Evolutionary conservation across 2,888 invertebrate genomes (phyloP).

Genomic region (Lepidochrysops patricia): DNA sequence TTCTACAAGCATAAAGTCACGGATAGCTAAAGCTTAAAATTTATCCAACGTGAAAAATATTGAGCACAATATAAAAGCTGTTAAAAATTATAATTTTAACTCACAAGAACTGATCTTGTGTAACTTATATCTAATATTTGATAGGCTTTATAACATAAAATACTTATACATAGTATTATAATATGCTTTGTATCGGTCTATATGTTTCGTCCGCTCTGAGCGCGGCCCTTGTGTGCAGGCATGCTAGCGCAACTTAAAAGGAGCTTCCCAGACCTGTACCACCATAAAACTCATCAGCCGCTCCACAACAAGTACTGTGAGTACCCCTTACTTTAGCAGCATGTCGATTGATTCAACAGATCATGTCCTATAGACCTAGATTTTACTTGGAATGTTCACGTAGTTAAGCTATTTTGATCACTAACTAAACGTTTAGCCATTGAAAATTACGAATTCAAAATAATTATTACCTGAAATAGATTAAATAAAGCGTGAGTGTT

Average conservation of each 20-base stretch:
- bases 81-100: too few species aligned
- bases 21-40: not conserved
- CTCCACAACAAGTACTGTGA: conserved; percentile 82
- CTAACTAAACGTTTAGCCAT: not conserved
- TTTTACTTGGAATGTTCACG: conserved; percentile 1
- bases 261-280: conserved; percentile 90
- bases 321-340: conserved; percentile 50
- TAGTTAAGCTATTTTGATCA: conserved; percentile 4
- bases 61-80: too few species aligned
- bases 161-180: too few species aligned
- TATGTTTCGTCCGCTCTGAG: conserved; percentile 53
- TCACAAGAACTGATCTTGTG: too few species aligned
- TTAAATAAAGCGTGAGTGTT: not conserved
- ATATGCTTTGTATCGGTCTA: conserved; percentile 16
- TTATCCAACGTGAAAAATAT: not conserved
- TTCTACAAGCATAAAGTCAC: not conserved
- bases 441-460: not conserved
- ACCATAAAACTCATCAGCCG: conserved; percentile 84
- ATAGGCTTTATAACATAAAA: too few species aligned
- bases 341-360: conserved; percentile 23
- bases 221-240: conserved; percentile 81
- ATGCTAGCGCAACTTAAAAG: conserved; percentile 91
- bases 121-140: too few species aligned
- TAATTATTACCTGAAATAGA: not conserved
- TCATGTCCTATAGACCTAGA: conserved; percentile 13